Base-by-base conservation (phyloP, 2,113 vertebrate genomes). In the Osmerus eperlanus region DNA sequence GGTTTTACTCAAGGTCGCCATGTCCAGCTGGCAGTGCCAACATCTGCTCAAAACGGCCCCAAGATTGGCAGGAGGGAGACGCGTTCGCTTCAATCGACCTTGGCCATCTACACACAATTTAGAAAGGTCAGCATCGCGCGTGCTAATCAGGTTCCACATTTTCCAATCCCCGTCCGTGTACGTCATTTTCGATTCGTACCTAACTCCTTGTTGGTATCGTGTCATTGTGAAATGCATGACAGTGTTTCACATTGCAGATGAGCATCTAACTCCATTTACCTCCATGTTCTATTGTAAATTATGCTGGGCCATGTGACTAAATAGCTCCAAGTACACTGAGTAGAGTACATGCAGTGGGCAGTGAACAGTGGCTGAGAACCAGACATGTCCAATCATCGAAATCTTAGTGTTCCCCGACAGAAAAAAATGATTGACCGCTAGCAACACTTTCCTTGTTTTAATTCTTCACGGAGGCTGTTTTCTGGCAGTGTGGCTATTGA, bases 21-120 rank as follows among this genome's bases (percentile, higher is more conserved):
- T 85, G 89, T 86, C 89, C 87, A 89, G 87, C 85, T 85, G 89
- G 87, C 88, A 81, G 84, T 75, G 81, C 84, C 86, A 84, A 88
- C 89, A 91, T 91, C 89, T 91, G 89, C 80, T 91, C 86, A 67
- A 79, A 83, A 85, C 82, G 79, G 88, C 89, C 88, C 86, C 77
- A 85, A 89, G 89, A 89, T 83, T 78, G 84, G 81, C 86, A 85
- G 71, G 84, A 85, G 86, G 82, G 85, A 70, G 79, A 73, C 72
- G 68, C 29, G 79, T 82, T 80, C 69, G 72, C 72, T 21, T 65
- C 56, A 78, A 78, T 80, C 81, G 87, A 89, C 89, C 88, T 89
- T 89, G 89, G 75, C 62, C 14, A 55, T 76, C 77, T 56, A 16
- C 15, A 7, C 32, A 36, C 32, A 36, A 58, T 78, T 78, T 73